A percentile compares a stretch with the other conserved stretches of the same genome.
phyloP scores from a whole-genome alignment of 2,888 invertebrate species.

The Anoplius nigerrimus region DNA sequence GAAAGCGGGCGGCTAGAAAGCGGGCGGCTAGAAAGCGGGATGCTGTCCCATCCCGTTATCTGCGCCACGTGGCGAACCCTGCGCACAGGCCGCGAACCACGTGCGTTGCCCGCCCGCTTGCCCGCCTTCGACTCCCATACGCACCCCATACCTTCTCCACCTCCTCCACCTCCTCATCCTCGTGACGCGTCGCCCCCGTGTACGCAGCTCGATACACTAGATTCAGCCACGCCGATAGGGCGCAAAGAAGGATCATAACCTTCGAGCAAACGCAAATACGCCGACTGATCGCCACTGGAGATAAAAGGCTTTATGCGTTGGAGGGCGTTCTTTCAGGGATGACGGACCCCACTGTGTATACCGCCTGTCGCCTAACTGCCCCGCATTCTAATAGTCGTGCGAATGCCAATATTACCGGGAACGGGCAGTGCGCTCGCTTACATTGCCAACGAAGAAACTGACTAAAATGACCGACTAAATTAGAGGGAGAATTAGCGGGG shows the following conservation, averaged over 20 bases:
- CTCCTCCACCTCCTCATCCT: no score
- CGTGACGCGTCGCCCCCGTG: no score
- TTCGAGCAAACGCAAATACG: slow-evolving; percentile 69
- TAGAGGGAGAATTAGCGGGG: no score
- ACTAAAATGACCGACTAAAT: no score
- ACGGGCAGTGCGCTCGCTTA: no score
- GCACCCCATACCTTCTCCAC: no score
- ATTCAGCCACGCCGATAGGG: slow-evolving; percentile 60
- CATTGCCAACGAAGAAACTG: no score
- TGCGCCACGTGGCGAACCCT: slow-evolving; percentile 71
- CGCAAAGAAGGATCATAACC: slow-evolving; percentile 70
- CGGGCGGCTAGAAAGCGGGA: background rate
- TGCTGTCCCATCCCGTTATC: slow-evolving; percentile 69
- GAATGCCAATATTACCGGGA: no score
- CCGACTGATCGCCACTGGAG: slow-evolving; percentile 60
- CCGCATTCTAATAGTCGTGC: no score
- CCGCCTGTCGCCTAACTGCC: no score
- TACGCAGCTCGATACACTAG: slow-evolving; percentile 52
- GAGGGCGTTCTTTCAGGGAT: background rate
- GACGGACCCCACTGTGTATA: no score
- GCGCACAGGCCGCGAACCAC: slow-evolving; percentile 65
- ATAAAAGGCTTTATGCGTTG: slow-evolving; percentile 59
- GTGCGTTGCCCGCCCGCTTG: no score
- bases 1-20: slow-evolving; percentile 33
- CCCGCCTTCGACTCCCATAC: slow-evolving; percentile 4